phyloP scores from a whole-genome alignment of 1,140 invertebrate species.

The Oreohelix idahoensis region DNA sequence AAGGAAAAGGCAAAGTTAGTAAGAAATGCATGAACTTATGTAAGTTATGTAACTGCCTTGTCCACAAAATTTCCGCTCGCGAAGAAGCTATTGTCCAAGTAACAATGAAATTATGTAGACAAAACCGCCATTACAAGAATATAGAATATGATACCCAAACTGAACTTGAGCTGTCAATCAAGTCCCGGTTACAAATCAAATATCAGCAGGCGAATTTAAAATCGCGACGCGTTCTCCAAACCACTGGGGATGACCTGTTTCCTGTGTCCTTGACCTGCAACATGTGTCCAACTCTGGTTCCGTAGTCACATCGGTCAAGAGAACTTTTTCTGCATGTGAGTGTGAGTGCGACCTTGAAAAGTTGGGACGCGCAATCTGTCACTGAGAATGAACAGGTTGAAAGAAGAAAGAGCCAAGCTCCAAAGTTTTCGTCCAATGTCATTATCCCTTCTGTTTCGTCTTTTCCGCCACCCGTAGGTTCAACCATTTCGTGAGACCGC shows the following conservation, averaged over 20 bases:
- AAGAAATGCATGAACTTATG: too few species aligned
- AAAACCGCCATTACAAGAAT: too few species aligned
- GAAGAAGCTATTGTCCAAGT: too few species aligned
- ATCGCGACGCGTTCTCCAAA: too few species aligned
- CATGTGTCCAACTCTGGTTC: neutral
- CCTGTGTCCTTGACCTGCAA: neutral
- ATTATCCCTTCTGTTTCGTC: neutral
- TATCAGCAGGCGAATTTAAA: too few species aligned
- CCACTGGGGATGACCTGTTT: neutral
- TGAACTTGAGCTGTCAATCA: too few species aligned
- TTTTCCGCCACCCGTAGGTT: neutral
- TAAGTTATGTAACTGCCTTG: too few species aligned
- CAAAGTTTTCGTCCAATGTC: neutral
- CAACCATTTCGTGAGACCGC: neutral
- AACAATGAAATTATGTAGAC: too few species aligned
- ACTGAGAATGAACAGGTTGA: neutral
- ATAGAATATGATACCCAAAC: too few species aligned
- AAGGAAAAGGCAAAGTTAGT: too few species aligned
- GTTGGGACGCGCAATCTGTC: slow-evolving; percentile 1
- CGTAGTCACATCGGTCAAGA: neutral
- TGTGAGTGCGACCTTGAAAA: neutral
- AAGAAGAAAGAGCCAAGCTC: slow-evolving; percentile 10
- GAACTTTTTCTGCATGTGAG: neutral
- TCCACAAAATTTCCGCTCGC: too few species aligned
- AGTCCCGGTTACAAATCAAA: too few species aligned